phyloP scores from a whole-genome alignment of 2,797 vertebrate species.

The Hybognathus amarus region DNA sequence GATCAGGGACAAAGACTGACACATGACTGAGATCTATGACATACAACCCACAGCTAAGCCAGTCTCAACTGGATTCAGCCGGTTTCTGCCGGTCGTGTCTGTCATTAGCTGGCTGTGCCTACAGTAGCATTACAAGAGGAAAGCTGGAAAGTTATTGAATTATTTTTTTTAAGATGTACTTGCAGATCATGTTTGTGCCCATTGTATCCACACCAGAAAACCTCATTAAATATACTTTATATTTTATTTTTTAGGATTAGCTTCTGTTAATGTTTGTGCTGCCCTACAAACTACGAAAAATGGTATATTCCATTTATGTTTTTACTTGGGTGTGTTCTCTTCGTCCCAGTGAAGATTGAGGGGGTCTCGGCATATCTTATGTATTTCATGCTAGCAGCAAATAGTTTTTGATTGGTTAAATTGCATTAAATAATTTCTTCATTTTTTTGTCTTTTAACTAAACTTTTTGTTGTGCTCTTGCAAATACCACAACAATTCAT shows the following conservation, averaged over 20 bases:
- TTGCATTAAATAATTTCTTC: background rate
- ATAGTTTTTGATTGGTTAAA: background rate
- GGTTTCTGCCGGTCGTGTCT: slow-evolving; percentile 11
- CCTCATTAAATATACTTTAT: background rate
- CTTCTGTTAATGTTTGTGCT: background rate
- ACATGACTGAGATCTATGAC: background rate
- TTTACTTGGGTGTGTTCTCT: background rate
- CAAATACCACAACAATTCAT: background rate
- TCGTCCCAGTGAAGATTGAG: background rate
- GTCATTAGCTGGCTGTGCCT: slow-evolving; percentile 1
- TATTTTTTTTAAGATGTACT: background rate
- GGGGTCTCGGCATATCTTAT: background rate
- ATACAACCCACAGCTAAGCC: background rate
- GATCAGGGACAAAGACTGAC: background rate
- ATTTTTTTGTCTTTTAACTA: too few relatives aligned
- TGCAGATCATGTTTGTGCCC: background rate
- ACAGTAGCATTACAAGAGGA: slow-evolving; percentile 7
- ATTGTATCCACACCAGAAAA: background rate
- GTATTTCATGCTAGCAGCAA: background rate
- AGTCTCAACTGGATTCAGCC: slow-evolving; percentile 28
- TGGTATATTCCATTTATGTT: background rate
- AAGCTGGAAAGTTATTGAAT: background rate
- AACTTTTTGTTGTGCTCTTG: background rate
- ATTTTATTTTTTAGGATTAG: background rate
- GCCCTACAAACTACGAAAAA: slow-evolving; percentile 2